A percentile compares a stretch with the other conserved stretches of the same genome.
Conservation (phyloP, 92 coral and sea anemone species). For the Meandrina meandrites region DNA sequence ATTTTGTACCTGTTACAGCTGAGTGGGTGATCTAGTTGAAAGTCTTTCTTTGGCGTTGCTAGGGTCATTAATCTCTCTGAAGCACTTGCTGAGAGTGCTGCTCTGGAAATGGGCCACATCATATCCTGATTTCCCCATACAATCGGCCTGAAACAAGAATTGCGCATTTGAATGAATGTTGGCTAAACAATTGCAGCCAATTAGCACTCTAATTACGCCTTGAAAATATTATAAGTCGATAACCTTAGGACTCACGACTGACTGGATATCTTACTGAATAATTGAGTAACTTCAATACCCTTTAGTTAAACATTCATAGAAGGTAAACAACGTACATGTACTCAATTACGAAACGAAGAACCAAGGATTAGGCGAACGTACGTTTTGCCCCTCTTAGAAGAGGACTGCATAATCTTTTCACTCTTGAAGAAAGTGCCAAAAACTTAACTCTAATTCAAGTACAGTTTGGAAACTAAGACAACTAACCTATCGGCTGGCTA, state of each 20-base stretch:
- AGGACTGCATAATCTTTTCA: not conserved
- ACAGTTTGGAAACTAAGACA: not conserved
- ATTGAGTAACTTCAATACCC: not conserved
- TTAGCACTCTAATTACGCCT: slow-evolving; percentile 3
- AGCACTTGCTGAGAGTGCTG: slow-evolving; percentile 67
- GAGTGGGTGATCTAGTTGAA: slow-evolving; percentile 71
- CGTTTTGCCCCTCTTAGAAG: not conserved
- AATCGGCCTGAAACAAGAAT: slow-evolving; percentile 65
- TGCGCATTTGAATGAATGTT: slow-evolving; percentile 1
- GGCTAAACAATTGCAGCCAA: not conserved
- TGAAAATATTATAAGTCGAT: not conserved
- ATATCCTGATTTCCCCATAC: slow-evolving; percentile 87
- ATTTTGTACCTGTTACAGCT: slow-evolving; percentile 71
- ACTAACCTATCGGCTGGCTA: not conserved
- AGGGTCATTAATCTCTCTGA: slow-evolving; percentile 71
- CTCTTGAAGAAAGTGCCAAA: not conserved
- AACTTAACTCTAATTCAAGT: not conserved
- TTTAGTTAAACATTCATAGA: not conserved
- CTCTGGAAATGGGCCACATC: slow-evolving; percentile 76
- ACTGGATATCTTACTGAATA: not conserved
- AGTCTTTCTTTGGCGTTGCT: slow-evolving; percentile 87
- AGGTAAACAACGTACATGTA: not conserved
- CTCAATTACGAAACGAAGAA: not conserved
- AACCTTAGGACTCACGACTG: not conserved
- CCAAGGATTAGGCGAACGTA: not conserved